Evolutionary conservation across 2,113 vertebrate species (phyloP), one percentile per base, ranked within the genome.

Genomic region (Lepus europaeus): DNA sequence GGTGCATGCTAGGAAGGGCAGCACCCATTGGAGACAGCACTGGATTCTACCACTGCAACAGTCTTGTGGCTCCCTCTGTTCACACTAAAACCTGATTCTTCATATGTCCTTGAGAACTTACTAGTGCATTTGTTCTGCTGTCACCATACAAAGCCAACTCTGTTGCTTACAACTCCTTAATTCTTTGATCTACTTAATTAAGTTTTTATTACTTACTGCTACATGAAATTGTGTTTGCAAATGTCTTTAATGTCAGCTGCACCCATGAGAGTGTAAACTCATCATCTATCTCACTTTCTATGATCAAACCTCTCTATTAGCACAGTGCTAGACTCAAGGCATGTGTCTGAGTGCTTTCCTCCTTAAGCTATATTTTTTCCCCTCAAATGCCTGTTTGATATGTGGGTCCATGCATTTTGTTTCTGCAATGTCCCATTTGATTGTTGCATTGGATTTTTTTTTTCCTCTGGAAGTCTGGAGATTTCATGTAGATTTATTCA

Each of bases 1-100:
- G 25, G 5, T 12, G 7, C 9, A 10, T 13, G 19, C 4, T 64
- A 25, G 64, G 0, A 1, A 5, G 19, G 39, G 22, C 19, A 68
- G 16, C 19, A 51, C 16, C 49, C 16, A 17, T 22, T 9, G 13
- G 10, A 33, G 61, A 10, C 16, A 53, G 27, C 14, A 39, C 8
- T 14, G 7, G 6, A 13, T 53, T 63, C 53, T 9, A 3, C 4
- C 9, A 1, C 10, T 51, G 31, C 20, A 17, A 19, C 22, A 2
- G 5, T 61, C 5, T 11, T 29, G 6, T 29, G 66, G 22, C 13
- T 56, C 16, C 29, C 14, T 70, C 16, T 22, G 27, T 3, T 45
- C 25, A 19, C 5, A 9, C 1, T 23, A 29, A 78, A 45, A 51
- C 6, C 45, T 63, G 16, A 22, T 23, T 51, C 25, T 27, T 20